Conservation (phyloP, 2,797 vertebrate genomes). For the Chrosomus eos region DNA sequence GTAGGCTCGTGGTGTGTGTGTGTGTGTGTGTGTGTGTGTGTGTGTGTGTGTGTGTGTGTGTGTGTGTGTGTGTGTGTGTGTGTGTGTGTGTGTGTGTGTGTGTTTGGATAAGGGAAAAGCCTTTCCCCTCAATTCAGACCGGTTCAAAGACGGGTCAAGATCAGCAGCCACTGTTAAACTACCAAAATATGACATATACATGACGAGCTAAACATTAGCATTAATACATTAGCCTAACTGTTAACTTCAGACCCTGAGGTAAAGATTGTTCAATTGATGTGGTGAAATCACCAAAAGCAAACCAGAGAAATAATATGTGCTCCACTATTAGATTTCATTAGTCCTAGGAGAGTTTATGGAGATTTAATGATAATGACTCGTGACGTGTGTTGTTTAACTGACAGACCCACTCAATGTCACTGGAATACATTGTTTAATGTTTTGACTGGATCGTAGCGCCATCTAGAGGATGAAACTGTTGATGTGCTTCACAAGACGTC, state of each 20-base stretch:
- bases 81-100: background rate
- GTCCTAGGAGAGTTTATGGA: background rate
- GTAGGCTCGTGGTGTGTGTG: background rate
- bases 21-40: background rate
- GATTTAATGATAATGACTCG: background rate
- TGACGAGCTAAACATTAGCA: background rate
- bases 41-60: background rate
- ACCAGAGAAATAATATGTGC: background rate
- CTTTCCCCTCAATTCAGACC: background rate
- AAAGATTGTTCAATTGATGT: background rate
- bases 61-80: background rate
- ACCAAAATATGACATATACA: background rate
- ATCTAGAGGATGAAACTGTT: background rate
- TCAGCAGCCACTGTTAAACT: background rate
- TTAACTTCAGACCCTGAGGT: background rate
- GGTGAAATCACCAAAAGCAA: background rate
- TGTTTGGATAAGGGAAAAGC: background rate
- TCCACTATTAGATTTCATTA: background rate
- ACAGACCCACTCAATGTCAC: background rate
- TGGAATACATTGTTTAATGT: background rate
- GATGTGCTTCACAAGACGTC: background rate
- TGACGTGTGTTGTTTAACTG: background rate
- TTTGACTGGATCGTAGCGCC: background rate
- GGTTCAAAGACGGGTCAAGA: conserved; percentile 36
- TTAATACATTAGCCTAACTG: too few species aligned